Evolutionary conservation across 1,140 invertebrate genomes (phyloP).

Genomic region (Gonatopus flavifemur): DNA sequence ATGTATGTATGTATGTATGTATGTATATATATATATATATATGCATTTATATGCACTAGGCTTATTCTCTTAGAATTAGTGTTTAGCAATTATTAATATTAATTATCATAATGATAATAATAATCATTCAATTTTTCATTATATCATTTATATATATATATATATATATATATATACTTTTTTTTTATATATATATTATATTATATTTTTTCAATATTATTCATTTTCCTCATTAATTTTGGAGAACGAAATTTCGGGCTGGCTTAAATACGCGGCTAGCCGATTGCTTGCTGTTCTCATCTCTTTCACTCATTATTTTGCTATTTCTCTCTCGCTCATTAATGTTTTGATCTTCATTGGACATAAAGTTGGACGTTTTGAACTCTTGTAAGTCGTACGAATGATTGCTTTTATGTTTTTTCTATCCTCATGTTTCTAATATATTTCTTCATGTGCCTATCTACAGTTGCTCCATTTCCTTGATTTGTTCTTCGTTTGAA

Average conservation of each 20-base stretch:
- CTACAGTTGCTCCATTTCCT: conserved; percentile 12
- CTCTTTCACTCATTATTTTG: conserved; percentile 1
- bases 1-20: conserved; percentile 25
- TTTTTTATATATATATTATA: conserved; percentile 42
- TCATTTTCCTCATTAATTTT: conserved; percentile 53
- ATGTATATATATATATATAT: conserved; percentile 42
- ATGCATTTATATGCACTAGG: conserved; percentile 45
- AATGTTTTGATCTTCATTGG: too few relatives aligned
- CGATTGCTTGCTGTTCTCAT: background rate
- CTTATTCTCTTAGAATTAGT: conserved; percentile 51
- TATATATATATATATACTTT: too few relatives aligned
- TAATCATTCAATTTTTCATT: conserved; percentile 26
- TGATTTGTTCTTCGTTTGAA: too few relatives aligned
- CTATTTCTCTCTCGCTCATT: conserved; percentile 7
- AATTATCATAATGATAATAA: too few relatives aligned
- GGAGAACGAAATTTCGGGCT: conserved; percentile 56
- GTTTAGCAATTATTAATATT: conserved; percentile 55
- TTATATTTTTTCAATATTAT: conserved; percentile 53
- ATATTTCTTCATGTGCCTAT: conserved; percentile 11
- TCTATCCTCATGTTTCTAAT: too few relatives aligned
- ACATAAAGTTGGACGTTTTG: too few relatives aligned
- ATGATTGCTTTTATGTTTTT: too few relatives aligned
- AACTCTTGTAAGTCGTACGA: too few relatives aligned
- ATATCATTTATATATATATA: too few relatives aligned
- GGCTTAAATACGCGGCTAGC: conserved; percentile 51